Evolutionary conservation across 2,797 vertebrate genomes (phyloP).

Genomic region (Chlorospingus semifuscus): DNA sequence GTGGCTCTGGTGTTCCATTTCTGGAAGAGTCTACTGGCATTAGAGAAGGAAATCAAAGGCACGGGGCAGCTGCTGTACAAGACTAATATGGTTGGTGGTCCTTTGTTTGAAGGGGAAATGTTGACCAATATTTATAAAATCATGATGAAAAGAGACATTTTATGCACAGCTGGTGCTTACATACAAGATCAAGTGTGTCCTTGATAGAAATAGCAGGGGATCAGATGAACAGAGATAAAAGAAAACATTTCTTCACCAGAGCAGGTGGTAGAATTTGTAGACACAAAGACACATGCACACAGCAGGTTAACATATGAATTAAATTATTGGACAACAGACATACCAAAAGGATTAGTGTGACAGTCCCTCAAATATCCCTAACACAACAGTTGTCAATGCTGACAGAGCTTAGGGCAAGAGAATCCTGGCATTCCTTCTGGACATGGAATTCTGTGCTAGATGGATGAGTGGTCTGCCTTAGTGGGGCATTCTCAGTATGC

Average conservation of each 20-base stretch:
- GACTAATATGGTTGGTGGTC: not conserved
- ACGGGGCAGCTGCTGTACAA: not conserved
- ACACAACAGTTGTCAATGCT: not conserved
- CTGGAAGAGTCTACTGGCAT: not conserved
- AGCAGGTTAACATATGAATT: not conserved
- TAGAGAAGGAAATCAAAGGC: not conserved
- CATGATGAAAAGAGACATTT: not conserved
- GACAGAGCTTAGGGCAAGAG: not conserved
- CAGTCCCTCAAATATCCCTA: not conserved
- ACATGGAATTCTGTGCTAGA: not conserved
- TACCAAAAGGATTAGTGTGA: not conserved
- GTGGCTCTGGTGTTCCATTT: not conserved
- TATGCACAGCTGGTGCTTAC: not conserved
- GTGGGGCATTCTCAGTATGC: not conserved
- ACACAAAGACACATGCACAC: not conserved
- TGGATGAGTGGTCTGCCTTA: not conserved
- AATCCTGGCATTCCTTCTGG: not conserved
- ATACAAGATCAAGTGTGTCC: not conserved
- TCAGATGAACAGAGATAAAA: not conserved
- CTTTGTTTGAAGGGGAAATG: not conserved
- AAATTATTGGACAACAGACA: not conserved
- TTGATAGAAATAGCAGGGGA: not conserved
- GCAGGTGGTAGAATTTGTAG: not conserved
- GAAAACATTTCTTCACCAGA: not conserved
- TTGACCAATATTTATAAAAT: not conserved